These are phyloP conservation scores for Symphodus melops DNA, from an alignment of 2,113 vertebrate genomes.

Conservation along the genomic window DNA sequence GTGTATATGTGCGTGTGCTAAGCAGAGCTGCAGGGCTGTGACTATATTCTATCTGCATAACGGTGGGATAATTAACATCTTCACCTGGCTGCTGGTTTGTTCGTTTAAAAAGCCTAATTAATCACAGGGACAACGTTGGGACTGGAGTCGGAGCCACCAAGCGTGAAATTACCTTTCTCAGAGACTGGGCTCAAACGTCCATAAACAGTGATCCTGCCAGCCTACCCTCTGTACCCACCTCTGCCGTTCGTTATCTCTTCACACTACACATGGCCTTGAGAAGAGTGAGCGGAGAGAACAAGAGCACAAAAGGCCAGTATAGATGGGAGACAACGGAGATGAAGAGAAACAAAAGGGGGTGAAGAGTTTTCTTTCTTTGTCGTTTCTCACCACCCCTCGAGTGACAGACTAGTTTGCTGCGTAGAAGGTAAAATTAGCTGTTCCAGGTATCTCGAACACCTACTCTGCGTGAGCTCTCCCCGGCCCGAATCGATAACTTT, in stretches of 20 bases:
- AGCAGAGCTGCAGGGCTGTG: slow-evolving; percentile 31
- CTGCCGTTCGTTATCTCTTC: slow-evolving; percentile 62
- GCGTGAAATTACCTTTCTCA: slow-evolving; percentile 83
- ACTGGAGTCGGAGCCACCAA: slow-evolving; percentile 65
- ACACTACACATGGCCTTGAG: slow-evolving; percentile 45
- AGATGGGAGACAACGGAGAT: slow-evolving; percentile 40
- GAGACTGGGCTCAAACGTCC: slow-evolving; percentile 68
- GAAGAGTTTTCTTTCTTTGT: slow-evolving; percentile 35
- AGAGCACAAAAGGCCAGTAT: slow-evolving; percentile 43
- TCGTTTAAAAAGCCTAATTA: slow-evolving; percentile 81
- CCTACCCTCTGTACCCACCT: slow-evolving; percentile 58
- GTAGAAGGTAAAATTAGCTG: slow-evolving; percentile 57
- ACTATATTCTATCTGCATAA: slow-evolving; percentile 71
- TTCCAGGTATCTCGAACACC: slow-evolving; percentile 67
- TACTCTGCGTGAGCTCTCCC: slow-evolving; percentile 55
- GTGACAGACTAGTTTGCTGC: slow-evolving; percentile 27
- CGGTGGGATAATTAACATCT: slow-evolving; percentile 78
- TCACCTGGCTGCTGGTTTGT: slow-evolving; percentile 79
- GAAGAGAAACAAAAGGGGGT: slow-evolving; percentile 32
- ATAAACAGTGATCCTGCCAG: slow-evolving; percentile 78
- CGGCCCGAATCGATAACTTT: slow-evolving; percentile 73
- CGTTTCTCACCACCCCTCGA: slow-evolving; percentile 35
- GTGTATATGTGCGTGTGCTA: slow-evolving; percentile 9
- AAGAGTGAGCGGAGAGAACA: slow-evolving; percentile 24
- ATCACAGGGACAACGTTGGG: slow-evolving; percentile 77